Evolutionary conservation across 2,888 invertebrate genomes (phyloP), one percentile per base, ranked within the genome.

Genomic region (Platypus cylindrus): DNA sequence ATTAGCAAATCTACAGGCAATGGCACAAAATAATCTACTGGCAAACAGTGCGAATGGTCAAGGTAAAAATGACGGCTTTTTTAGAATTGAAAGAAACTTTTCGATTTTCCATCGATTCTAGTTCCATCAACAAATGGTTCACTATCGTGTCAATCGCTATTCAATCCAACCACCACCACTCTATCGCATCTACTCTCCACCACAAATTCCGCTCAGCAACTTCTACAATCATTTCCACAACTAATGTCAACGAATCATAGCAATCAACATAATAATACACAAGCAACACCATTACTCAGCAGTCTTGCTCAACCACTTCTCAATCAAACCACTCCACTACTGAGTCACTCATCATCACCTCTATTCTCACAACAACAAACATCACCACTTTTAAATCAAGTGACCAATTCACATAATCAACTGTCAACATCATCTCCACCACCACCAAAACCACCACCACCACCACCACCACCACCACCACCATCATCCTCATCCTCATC

Each of bases 1-100:
- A 5, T 62, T 86, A 40, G 81, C 82, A 46, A 84, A 82, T 59
- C 70, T 81, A 38, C 78, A 80, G 62, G 77, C 78, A 35, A 75
- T 80, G 70, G 76, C 78, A 17, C 78, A 78, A 54, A 75, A 76
- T 4, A 79, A 78, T 57, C 73, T 75, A 50, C 43, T 60, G 15
- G 54, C 47, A 30, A 54, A 51, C 36, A 45, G 33, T 37, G 38
- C 53, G 16, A 51, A 60, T 39, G 63, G 52, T 48, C 58, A 65
- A 51, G 66, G 67, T 65, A 58, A 56, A 15, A 5, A 33, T 33
- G n/a, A n/a, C n/a, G n/a, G n/a, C n/a, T 25, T 12, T 22, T 15
- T 3, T 8, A 16, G 9, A 3, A 33, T 17, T n/a, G n/a, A n/a
- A n/a, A n/a, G n/a, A 5, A 26, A 12, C 14, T 31, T 4, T 15